Evolutionary conservation across 1,140 invertebrate genomes (phyloP), one percentile per base, ranked within the genome.

Genomic region (Bicyclus anynana): DNA sequence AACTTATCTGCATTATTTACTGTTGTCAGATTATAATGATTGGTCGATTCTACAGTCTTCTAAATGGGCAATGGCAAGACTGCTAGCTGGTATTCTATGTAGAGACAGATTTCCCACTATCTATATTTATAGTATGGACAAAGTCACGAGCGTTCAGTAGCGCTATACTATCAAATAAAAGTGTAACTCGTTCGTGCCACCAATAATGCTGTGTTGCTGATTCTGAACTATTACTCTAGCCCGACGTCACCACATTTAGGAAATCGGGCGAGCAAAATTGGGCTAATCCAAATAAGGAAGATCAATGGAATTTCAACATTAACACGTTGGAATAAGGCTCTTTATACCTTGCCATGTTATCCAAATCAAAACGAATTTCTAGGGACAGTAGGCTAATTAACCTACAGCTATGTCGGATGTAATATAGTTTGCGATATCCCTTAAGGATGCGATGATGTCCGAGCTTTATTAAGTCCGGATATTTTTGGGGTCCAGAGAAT

Each of bases 311-410:
- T 40, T 9, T 23, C 16, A 47, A 60, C 59, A 35, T 37, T 68
- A 62, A 20, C 1, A 7, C 37, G 2, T 33, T 1, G 12, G 10
- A 23, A 29, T 46, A 62, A 59, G 44, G 49, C 44, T 37, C 10
- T 26, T 12, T 35, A 49, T 63, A 7, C 33, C n/a, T 2, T 20
- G 23, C 6, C 27, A 48, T 48, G 47, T 49, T 35, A 27, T 26
- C 51, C 37, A 58, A 62, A 58, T 61, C 52, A 47, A 59, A 63
- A 57, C 61, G 50, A 51, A 61, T 65, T 65, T 49, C 52, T 55
- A 40, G 56, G 65, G 53, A 67, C 59, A 60, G 60, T 55, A 40
- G 63, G 61, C 63, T 63, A 72, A 72, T 72, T 72, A 69, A 67
- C 64, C 67, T 50, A 64, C 48, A 59, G 59, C 50, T 57, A 64